These are phyloP conservation scores for Nycticorax nycticorax DNA, from an alignment of 2,113 vertebrate genomes.

Conservation along the genomic window DNA sequence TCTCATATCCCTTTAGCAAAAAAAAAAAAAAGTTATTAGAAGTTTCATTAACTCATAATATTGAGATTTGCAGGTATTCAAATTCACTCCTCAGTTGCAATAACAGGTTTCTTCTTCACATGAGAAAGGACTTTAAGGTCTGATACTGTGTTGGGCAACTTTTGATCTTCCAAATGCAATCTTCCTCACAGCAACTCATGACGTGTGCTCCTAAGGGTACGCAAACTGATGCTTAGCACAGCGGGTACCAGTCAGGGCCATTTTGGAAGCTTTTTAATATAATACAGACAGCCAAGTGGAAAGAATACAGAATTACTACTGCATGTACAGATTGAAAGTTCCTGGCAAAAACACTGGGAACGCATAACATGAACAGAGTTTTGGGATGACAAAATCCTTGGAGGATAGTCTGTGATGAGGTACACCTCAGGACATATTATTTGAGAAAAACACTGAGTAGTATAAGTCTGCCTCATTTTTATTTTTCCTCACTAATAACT, in stretches of 20 bases:
- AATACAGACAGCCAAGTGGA: not conserved
- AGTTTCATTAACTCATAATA: not conserved
- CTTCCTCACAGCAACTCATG: not conserved
- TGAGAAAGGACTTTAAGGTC: not conserved
- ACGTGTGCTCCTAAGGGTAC: not conserved
- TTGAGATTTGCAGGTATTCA: not conserved
- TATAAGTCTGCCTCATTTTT: not conserved
- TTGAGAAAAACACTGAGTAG: not conserved
- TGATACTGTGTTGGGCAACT: not conserved
- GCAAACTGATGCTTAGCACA: not conserved
- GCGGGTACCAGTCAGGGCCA: not conserved
- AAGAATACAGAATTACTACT: conserved; percentile 5
- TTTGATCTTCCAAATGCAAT: not conserved
- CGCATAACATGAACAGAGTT: not conserved
- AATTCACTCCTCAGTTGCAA: not conserved
- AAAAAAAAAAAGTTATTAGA: not conserved
- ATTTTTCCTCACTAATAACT: not conserved
- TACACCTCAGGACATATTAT: not conserved
- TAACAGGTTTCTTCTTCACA: not conserved
- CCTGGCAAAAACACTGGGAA: not conserved
- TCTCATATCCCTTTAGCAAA: not conserved
- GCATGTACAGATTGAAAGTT: not conserved
- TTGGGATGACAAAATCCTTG: not conserved
- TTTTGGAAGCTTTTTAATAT: not conserved
- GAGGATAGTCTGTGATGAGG: not conserved